Percentiles rank a stretch among this genome's conserved stretches.
Conservation (phyloP, 2,797 vertebrate species). For the Heliangelus exortis region DNA sequence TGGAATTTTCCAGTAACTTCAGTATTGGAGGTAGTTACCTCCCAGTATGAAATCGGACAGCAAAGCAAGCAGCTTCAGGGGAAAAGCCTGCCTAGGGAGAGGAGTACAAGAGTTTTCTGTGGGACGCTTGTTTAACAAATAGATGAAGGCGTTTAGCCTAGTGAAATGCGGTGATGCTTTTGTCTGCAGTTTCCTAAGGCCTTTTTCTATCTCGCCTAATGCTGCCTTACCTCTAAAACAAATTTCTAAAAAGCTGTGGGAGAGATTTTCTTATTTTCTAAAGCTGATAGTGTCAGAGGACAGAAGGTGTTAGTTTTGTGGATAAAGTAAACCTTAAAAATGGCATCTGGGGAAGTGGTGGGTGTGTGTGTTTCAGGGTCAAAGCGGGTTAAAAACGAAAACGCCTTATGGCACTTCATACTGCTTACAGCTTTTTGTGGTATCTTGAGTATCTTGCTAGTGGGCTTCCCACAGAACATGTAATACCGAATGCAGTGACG, state of each 20-base stretch:
- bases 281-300: background rate
- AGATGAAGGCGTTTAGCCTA: background rate
- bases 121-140: background rate
- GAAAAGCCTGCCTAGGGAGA: background rate
- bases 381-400: background rate
- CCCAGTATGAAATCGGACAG: background rate
- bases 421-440: background rate
- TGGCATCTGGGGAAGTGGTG: rapidly evolving
- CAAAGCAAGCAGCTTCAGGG: background rate
- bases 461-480: background rate
- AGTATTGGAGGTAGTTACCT: background rate
- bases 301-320: background rate
- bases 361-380: background rate
- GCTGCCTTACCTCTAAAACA: background rate
- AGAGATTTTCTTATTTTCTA: background rate
- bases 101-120: background rate
- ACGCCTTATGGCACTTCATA: background rate
- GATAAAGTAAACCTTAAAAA: background rate
- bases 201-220: background rate
- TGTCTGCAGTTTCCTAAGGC: background rate
- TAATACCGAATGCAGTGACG: background rate
- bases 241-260: background rate
- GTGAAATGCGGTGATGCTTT: background rate
- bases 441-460: background rate
- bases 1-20: constrained; percentile 53